Evolutionary conservation across 2,797 vertebrate genomes (phyloP).

Genomic region (Botia kubotai): DNA sequence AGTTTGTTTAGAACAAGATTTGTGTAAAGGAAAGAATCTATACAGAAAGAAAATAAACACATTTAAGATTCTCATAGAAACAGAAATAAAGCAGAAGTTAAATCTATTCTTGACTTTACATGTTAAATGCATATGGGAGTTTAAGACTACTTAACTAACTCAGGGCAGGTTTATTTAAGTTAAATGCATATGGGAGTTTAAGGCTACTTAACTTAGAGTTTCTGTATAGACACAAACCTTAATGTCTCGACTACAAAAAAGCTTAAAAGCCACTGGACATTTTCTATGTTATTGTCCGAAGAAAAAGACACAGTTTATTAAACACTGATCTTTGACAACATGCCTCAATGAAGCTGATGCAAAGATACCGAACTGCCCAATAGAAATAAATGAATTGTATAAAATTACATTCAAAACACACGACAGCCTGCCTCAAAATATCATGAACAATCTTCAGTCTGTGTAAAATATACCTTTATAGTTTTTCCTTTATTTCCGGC

Average conservation of each 20-base stretch:
- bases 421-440: no score
- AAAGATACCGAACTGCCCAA: neutral
- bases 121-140: no score
- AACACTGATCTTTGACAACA: neutral
- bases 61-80: neutral
- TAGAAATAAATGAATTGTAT: no score
- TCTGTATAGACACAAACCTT: constrained; percentile 51
- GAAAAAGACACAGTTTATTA: neutral
- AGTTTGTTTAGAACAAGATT: neutral
- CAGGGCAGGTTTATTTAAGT: constrained; percentile 49
- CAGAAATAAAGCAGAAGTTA: no score
- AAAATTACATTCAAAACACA: no score
- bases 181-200: no score
- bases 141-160: neutral
- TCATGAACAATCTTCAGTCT: no score
- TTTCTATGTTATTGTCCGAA: neutral
- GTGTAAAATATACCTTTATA: no score
- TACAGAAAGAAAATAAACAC: no score
- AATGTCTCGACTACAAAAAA: constrained; percentile 28
- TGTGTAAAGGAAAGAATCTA: neutral
- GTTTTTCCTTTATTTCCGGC: no score
- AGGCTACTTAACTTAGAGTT: no score
- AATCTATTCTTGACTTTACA: no score
- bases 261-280: constrained; percentile 50
- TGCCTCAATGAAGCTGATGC: neutral